These are phyloP conservation scores for Onychostoma macrolepis DNA, from an alignment of 2,113 vertebrate species.

Conservation along the genomic window DNA sequence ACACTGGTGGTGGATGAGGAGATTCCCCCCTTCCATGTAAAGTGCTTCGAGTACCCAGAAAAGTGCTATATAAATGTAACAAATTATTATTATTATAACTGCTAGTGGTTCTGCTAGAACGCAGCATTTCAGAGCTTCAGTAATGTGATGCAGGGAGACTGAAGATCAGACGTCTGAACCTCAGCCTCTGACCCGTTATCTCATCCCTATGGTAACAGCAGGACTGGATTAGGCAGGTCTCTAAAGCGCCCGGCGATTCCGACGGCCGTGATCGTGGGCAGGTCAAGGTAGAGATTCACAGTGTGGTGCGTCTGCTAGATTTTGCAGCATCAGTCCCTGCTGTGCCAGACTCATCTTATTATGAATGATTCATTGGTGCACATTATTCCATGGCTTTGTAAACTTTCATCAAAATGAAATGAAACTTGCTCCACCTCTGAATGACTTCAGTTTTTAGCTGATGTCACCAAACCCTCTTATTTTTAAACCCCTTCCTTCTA, in stretches of 20 bases:
- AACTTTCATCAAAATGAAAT: not conserved
- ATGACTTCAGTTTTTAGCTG: not conserved
- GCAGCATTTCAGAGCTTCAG: not conserved
- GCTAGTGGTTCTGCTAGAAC: not conserved
- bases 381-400: not conserved
- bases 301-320: not conserved
- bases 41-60: too few relatives aligned
- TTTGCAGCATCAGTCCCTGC: not conserved
- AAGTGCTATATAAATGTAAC: too few relatives aligned
- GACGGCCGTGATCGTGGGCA: not conserved
- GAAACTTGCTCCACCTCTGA: not conserved
- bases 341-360: not conserved
- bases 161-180: not conserved
- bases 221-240: not conserved
- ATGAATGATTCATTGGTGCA: slow-evolving; percentile 6
- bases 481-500: not conserved
- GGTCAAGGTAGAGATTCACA: not conserved
- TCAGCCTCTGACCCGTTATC: not conserved
- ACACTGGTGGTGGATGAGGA: too few relatives aligned
- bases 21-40: too few relatives aligned
- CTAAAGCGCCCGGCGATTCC: too few relatives aligned
- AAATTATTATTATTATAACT: too few relatives aligned
- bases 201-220: slow-evolving; percentile 22
- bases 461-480: not conserved
- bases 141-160: slow-evolving; percentile 8